Evolutionary conservation across 2,888 invertebrate genomes (phyloP).

Genomic region (Lobophora halterata): DNA sequence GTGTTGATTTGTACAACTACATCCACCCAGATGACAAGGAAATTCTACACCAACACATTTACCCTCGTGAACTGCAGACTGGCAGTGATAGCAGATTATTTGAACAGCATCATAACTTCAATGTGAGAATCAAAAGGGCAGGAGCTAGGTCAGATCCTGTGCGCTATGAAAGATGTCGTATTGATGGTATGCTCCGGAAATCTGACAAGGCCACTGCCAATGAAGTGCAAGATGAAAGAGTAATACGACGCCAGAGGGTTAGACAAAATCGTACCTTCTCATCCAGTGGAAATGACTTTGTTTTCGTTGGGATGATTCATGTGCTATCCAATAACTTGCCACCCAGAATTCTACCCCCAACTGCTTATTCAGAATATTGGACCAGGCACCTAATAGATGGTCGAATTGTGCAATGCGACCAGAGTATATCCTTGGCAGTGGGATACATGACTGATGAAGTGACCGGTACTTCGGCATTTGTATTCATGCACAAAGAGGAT

Average conservation of each 20-base stretch:
- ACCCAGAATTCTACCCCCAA: conserved; percentile 78
- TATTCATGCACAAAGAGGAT: conserved; percentile 94
- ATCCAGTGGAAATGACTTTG: conserved; percentile 83
- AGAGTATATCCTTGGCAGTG: conserved; percentile 92
- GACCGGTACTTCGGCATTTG: conserved; percentile 92
- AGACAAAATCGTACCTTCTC: conserved; percentile 74
- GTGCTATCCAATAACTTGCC: conserved; percentile 82
- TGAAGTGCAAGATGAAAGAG: conserved; percentile 74
- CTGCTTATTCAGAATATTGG: conserved; percentile 90
- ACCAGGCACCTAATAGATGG: conserved; percentile 95
- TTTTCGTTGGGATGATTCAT: conserved; percentile 87
- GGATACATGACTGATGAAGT: conserved; percentile 95
- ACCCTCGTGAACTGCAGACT: conserved; percentile 74
- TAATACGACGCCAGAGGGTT: conserved; percentile 73
- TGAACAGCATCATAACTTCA: conserved; percentile 79
- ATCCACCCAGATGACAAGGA: conserved; percentile 92
- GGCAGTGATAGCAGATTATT: conserved; percentile 55
- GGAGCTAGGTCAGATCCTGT: conserved; percentile 87
- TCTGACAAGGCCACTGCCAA: conserved; percentile 80
- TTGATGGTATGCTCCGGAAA: conserved; percentile 83
- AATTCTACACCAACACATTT: conserved; percentile 85
- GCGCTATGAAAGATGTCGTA: conserved; percentile 85
- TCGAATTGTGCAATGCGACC: conserved; percentile 93
- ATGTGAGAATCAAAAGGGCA: conserved; percentile 82
- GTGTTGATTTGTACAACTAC: conserved; percentile 92